A percentile compares a stretch with the other conserved stretches of the same genome.
phyloP scores from a whole-genome alignment of 2,888 invertebrate species.

The Cyclophora punctaria region DNA sequence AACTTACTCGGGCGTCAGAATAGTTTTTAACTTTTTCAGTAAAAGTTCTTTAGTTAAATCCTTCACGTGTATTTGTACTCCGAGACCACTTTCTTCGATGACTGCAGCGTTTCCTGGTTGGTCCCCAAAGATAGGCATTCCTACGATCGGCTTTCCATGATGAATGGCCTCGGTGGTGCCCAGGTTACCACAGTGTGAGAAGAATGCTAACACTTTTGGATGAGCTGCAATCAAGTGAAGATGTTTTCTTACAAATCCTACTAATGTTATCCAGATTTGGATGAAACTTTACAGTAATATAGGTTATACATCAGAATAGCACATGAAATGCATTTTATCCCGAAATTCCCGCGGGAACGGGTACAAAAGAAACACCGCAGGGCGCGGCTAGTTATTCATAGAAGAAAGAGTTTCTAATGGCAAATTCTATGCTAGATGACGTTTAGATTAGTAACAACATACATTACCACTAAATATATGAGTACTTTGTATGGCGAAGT shows the following conservation, averaged over 20 bases:
- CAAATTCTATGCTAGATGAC: too few species aligned
- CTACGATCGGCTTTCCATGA: conserved; percentile 73
- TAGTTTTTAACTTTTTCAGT: conserved; percentile 55
- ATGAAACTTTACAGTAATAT: too few species aligned
- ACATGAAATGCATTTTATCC: too few species aligned
- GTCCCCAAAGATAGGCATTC: conserved; percentile 77
- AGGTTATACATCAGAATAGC: too few species aligned
- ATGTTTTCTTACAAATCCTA: not conserved
- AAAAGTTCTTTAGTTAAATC: conserved; percentile 66
- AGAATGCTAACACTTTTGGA: conserved; percentile 59
- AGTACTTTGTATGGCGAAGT: too few species aligned
- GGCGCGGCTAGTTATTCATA: too few species aligned
- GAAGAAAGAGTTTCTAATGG: too few species aligned
- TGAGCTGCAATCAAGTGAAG: conserved; percentile 26
- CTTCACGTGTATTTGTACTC: conserved; percentile 53
- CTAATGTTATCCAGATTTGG: too few species aligned
- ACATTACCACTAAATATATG: too few species aligned
- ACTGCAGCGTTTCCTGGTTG: conserved; percentile 73
- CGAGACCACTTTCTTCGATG: conserved; percentile 69
- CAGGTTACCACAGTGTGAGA: conserved; percentile 74
- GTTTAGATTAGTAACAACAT: too few species aligned
- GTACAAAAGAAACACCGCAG: too few species aligned
- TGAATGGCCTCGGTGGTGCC: conserved; percentile 75
- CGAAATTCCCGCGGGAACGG: too few species aligned
- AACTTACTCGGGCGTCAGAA: conserved; percentile 68